Conservation (phyloP, 2,888 invertebrate species). For the Drosophila formosana region DNA sequence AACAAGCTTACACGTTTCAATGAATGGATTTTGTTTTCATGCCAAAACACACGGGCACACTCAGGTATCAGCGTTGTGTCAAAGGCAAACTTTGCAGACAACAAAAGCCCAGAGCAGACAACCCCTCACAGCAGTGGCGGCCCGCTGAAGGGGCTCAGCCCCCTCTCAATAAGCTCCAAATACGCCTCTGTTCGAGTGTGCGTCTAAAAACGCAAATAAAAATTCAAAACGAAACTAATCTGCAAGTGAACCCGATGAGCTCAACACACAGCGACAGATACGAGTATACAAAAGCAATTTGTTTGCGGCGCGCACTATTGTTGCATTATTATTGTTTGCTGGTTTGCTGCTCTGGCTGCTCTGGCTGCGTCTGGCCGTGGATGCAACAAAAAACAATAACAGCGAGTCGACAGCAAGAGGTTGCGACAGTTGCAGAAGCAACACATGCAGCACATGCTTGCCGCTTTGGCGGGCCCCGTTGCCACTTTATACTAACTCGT, state of each 20-base stretch:
- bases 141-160: constrained; percentile 8
- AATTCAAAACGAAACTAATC: constrained; percentile 74
- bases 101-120: constrained; percentile 71
- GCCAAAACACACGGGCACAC: background rate
- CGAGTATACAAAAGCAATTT: constrained; percentile 69
- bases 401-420: background rate
- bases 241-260: constrained; percentile 67
- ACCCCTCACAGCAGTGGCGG: constrained; percentile 21
- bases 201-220: constrained; percentile 64
- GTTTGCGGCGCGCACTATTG: constrained; percentile 77
- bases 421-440: constrained; percentile 51
- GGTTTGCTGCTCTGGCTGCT: constrained; percentile 7
- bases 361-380: constrained; percentile 57
- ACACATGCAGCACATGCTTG: constrained; percentile 56
- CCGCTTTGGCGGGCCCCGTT: constrained; percentile 51
- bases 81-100: constrained; percentile 78
- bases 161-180: constrained; percentile 11
- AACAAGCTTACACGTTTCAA: constrained; percentile 72
- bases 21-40: constrained; percentile 63
- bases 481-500: constrained; percentile 59
- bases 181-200: constrained; percentile 29
- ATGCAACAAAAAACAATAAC: constrained; percentile 13
- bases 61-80: constrained; percentile 58
- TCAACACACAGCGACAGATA: constrained; percentile 30
- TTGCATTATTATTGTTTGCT: constrained; percentile 80